These are phyloP conservation scores for Rhinolophus ferrumequinum DNA, from an alignment of 2,113 vertebrate species.

Conservation along the genomic window DNA sequence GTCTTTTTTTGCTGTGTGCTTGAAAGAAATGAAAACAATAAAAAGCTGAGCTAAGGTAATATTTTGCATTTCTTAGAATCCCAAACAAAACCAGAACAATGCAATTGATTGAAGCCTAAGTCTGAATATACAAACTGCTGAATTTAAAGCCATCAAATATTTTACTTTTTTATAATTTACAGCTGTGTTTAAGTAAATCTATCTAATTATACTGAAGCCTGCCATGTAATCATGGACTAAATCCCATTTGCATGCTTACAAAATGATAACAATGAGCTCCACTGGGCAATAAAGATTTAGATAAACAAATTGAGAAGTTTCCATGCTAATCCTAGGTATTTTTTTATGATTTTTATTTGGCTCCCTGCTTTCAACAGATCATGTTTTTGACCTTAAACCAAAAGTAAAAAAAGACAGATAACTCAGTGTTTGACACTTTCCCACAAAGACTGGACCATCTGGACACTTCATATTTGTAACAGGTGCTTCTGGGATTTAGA, in stretches of 20 bases:
- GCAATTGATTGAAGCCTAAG: slow-evolving; percentile 67
- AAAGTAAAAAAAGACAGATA: slow-evolving; percentile 84
- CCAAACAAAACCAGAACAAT: slow-evolving; percentile 72
- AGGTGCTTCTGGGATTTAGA: slow-evolving; percentile 89
- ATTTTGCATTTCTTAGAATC: slow-evolving; percentile 64
- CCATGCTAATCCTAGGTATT: slow-evolving; percentile 60
- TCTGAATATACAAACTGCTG: slow-evolving; percentile 75
- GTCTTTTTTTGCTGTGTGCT: not conserved
- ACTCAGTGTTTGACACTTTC: slow-evolving; percentile 85
- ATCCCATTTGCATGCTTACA: slow-evolving; percentile 78
- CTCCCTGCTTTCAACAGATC: slow-evolving; percentile 77
- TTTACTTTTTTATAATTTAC: slow-evolving; percentile 81
- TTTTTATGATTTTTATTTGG: slow-evolving; percentile 56
- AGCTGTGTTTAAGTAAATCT: slow-evolving; percentile 87
- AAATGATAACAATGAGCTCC: slow-evolving; percentile 67
- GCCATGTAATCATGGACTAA: slow-evolving; percentile 79
- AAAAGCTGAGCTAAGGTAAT: slow-evolving; percentile 27
- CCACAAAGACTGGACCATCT: slow-evolving; percentile 87
- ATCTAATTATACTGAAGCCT: slow-evolving; percentile 82
- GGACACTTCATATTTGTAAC: slow-evolving; percentile 87
- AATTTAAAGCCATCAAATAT: slow-evolving; percentile 77
- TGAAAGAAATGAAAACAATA: slow-evolving; percentile 50
- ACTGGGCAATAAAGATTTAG: slow-evolving; percentile 76
- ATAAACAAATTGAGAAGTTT: slow-evolving; percentile 71
- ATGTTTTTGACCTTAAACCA: slow-evolving; percentile 85